Percentiles rank a stretch among this genome's conserved stretches.
phyloP scores from a whole-genome alignment of 2,797 vertebrate genomes.

The Fringilla coelebs region DNA sequence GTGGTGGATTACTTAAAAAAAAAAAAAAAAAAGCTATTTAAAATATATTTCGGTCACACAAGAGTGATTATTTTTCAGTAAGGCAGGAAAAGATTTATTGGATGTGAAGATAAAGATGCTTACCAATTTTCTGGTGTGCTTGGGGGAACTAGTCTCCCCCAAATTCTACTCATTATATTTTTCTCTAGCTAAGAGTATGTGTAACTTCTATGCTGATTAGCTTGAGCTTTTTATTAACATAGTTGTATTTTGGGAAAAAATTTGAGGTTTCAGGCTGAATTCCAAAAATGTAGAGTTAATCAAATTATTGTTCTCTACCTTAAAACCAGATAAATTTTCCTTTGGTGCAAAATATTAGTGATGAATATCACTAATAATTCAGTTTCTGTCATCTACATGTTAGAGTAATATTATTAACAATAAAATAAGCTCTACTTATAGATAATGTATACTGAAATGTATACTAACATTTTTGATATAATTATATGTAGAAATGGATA shows the following conservation, averaged over 20 bases:
- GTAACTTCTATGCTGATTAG: background rate
- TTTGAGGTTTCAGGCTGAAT: background rate
- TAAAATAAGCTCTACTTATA: background rate
- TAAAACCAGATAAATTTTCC: background rate
- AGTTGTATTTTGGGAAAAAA: background rate
- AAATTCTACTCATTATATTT: background rate
- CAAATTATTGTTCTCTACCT: background rate
- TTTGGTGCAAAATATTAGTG: background rate
- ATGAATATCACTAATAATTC: no score
- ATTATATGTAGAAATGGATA: background rate
- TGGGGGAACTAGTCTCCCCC: background rate
- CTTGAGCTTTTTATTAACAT: background rate
- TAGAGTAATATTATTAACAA: background rate
- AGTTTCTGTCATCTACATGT: background rate
- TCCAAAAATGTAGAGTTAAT: background rate
- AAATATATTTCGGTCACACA: fast-evolving
- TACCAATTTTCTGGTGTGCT: background rate
- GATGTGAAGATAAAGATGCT: background rate
- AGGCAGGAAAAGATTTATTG: background rate
- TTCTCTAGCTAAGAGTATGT: background rate
- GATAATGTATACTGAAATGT: background rate
- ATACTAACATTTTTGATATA: background rate
- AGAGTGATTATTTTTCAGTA: background rate
- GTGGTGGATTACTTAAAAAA: background rate
- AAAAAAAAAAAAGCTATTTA: background rate